Base-by-base conservation (phyloP, 2,888 invertebrate species). In the Macrosiphum euphorbiae region DNA sequence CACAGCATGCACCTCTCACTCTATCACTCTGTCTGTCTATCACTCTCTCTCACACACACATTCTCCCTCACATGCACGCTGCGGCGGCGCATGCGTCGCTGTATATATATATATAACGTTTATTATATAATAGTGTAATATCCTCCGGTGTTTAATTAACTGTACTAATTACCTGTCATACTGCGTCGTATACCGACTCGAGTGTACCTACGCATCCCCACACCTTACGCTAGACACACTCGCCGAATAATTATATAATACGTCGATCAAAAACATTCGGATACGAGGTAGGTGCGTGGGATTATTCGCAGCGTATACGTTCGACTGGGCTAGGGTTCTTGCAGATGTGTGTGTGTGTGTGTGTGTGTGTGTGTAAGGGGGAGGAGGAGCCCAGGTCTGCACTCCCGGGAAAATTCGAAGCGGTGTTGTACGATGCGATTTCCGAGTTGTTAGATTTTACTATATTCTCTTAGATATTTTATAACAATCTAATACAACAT, bases 101-200 rank as follows among this genome's bases (percentile, higher is more conserved):
- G n/a, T 67, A 16, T n/a, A 67, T 16, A 52, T 5, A 16, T n/a
- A n/a, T n/a, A 61, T 61, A 67, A 2, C n/a, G 67, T n/a, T 67
- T 67, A n/a, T 67, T 16, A n/a, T 67, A 67, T 67, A 20, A 20
- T 78, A 41, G 35, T 41, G 35, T 35, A 20, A 78, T 78, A 78
- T 78, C 78, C 78, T 78, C 78, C 78, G 78, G 78, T 78, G 78
- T 78, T 78, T 78, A 78, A 78, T 78, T 78, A 78, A 78, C 78
- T 35, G 78, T 78, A 78, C n/a, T n/a, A n/a, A n/a, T 78, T 78
- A 78, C 78, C 78, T 78, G 35, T 78, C 35, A 35, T 78, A 35
- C 35, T 41, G 20, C 16, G 7, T 20, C 78, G n/a, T 78, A 7
- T 16, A n/a, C n/a, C 35, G 78, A 35, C 20, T 35, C 35, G 78